These are phyloP conservation scores for Caerostris extrusa DNA, from an alignment of 1,140 invertebrate species.

Conservation along the genomic window DNA sequence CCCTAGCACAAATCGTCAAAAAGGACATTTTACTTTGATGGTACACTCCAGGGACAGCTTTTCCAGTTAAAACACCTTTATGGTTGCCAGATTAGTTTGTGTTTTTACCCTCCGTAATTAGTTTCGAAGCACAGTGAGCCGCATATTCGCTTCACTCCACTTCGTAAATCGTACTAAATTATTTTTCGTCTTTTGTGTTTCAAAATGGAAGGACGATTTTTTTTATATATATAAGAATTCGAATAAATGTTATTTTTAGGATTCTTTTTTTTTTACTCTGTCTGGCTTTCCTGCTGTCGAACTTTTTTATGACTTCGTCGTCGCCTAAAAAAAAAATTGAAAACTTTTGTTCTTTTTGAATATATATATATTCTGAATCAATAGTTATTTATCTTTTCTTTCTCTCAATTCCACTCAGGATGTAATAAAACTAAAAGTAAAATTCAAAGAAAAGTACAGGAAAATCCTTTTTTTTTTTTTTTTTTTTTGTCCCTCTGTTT, in stretches of 20 bases:
- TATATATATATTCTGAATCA: conserved; percentile 51
- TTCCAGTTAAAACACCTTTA: conserved; percentile 74
- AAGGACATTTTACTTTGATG: conserved; percentile 71
- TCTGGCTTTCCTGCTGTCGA: conserved; percentile 54
- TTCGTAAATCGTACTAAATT: conserved; percentile 66
- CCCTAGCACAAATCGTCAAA: conserved; percentile 67
- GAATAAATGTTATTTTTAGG: conserved; percentile 66
- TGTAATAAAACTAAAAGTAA: conserved; percentile 43
- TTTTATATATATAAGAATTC: conserved; percentile 41
- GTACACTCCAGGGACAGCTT: conserved; percentile 52
- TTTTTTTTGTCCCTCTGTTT: not conserved
- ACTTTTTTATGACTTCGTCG: conserved; percentile 69
- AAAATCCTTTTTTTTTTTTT: not conserved
- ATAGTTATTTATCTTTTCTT: conserved; percentile 49
- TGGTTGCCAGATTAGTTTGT: conserved; percentile 76
- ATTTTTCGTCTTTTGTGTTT: conserved; percentile 67
- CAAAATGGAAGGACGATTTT: conserved; percentile 38
- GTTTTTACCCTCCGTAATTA: conserved; percentile 73
- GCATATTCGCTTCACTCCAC: conserved; percentile 70
- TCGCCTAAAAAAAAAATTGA: conserved; percentile 61
- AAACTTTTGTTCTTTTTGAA: conserved; percentile 52
- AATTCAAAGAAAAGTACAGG: conserved; percentile 36
- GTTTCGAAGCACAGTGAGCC: conserved; percentile 23
- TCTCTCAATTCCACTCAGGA: conserved; percentile 34
- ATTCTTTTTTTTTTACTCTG: not conserved